Percentiles rank a stretch among this genome's conserved stretches.
These are phyloP conservation scores for Sebastes aleutianus DNA, from an alignment of 2,797 vertebrate genomes.

Conservation along the genomic window DNA sequence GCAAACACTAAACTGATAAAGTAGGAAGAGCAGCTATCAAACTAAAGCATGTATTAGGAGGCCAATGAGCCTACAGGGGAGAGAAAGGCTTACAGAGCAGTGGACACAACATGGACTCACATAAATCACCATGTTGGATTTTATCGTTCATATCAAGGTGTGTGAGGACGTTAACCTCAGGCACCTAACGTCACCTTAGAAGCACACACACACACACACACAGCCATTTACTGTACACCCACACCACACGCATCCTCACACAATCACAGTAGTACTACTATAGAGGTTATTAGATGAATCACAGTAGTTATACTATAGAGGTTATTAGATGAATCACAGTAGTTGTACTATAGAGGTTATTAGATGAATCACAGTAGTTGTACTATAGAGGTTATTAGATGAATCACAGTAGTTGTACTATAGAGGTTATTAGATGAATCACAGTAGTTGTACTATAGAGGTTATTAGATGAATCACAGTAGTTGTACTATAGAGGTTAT, in stretches of 20 bases:
- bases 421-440: background rate
- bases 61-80: slow-evolving; percentile 65
- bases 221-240: slow-evolving; percentile 1
- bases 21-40: slow-evolving; percentile 73
- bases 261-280: background rate
- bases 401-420: too few species aligned
- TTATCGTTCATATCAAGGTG: slow-evolving; percentile 71
- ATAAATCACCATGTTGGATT: slow-evolving; percentile 73
- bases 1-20: slow-evolving; percentile 78
- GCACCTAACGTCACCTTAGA: slow-evolving; percentile 40
- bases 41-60: slow-evolving; percentile 78
- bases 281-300: background rate
- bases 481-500: too few species aligned
- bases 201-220: background rate
- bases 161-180: slow-evolving; percentile 64
- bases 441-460: background rate
- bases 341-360: too few species aligned
- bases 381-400: too few species aligned
- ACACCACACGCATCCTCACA: background rate
- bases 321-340: too few species aligned
- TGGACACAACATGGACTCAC: slow-evolving; percentile 53
- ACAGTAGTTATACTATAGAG: background rate
- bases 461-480: too few species aligned
- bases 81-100: slow-evolving; percentile 51
- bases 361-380: background rate